phyloP scores from a whole-genome alignment of 2,113 vertebrate species.

The Syngnathus typhle region DNA sequence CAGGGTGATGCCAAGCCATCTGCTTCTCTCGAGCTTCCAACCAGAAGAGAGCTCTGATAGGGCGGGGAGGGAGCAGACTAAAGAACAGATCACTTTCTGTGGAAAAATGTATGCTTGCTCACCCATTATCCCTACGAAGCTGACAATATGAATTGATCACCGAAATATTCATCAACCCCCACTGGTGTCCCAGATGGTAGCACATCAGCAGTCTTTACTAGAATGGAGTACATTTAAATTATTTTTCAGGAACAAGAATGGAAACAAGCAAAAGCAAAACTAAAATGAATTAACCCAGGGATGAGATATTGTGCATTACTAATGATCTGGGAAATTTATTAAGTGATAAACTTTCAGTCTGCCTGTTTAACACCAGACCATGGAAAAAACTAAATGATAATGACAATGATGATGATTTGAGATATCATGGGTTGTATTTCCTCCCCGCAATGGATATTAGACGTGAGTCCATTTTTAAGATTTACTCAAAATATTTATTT shows the following conservation, averaged over 20 bases:
- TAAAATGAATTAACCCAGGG: too few relatives aligned
- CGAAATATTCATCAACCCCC: conserved; percentile 10
- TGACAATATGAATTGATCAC: background rate
- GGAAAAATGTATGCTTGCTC: conserved; percentile 15
- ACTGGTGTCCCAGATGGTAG: conserved; percentile 51
- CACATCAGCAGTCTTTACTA: conserved; percentile 32
- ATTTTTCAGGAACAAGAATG: background rate
- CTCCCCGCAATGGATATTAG: too few relatives aligned
- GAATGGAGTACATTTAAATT: background rate
- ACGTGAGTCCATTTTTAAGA: too few relatives aligned
- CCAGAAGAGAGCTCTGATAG: conserved; percentile 29
- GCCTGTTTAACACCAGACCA: too few relatives aligned
- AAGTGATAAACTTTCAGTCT: too few relatives aligned
- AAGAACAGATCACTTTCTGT: conserved; percentile 19
- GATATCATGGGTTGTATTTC: too few relatives aligned
- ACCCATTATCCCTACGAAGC: background rate
- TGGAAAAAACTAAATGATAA: too few relatives aligned
- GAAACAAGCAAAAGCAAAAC: too few relatives aligned
- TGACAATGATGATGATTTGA: too few relatives aligned
- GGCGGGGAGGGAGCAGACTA: conserved; percentile 6
- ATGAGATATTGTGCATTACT: too few relatives aligned
- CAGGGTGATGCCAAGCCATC: conserved; percentile 69
- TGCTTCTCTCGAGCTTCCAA: conserved; percentile 58
- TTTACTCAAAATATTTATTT: too few relatives aligned
- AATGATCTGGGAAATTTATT: too few relatives aligned